Conservation (phyloP, 2,113 vertebrate species). For the Cepphus grylle region DNA sequence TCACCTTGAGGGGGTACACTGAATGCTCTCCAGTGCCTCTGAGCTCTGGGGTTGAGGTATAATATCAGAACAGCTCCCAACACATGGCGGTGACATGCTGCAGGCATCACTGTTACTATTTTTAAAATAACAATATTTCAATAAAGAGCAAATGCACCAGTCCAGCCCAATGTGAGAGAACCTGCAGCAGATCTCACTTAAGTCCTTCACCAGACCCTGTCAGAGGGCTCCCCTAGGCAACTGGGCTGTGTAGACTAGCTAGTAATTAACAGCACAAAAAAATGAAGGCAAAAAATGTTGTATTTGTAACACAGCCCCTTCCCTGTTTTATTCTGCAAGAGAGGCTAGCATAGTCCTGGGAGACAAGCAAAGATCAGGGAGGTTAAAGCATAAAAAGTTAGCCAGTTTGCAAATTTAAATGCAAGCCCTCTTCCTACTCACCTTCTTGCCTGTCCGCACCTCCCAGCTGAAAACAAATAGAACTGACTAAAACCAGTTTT, state of each 20-base stretch:
- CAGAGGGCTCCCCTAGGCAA: neutral
- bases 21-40: neutral
- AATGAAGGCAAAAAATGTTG: neutral
- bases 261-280: neutral
- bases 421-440: neutral
- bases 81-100: neutral
- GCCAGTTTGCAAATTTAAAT: neutral
- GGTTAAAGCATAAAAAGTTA: neutral
- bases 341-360: neutral
- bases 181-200: neutral
- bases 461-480: slow-evolving; percentile 9
- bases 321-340: neutral
- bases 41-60: neutral
- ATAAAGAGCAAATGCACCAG: neutral
- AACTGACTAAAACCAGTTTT: neutral
- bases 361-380: neutral
- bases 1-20: neutral
- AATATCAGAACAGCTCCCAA: neutral
- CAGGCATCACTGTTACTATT: neutral
- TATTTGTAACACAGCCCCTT: neutral
- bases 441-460: neutral
- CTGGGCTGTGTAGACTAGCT: neutral
- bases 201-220: neutral
- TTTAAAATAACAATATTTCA: neutral
- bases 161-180: neutral